Percentiles rank a stretch among this genome's conserved stretches.
Evolutionary conservation across 2,113 vertebrate species (phyloP).

Genomic region (Cyphomyrus plagiostoma): DNA sequence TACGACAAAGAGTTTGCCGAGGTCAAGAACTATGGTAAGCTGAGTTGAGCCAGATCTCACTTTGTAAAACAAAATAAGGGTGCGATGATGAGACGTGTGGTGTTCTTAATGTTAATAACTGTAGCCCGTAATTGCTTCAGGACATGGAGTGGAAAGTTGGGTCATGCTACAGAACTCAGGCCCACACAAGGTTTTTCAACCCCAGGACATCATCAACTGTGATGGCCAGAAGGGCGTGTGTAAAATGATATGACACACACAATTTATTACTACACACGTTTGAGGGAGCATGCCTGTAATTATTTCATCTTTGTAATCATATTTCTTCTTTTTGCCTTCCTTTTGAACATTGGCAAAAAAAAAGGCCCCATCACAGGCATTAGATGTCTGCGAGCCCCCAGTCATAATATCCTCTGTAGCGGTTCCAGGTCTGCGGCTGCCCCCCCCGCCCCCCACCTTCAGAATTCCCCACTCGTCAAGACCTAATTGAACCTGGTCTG

Average conservation of each 20-base stretch:
- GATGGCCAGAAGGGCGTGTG: not conserved
- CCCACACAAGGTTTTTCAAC: not conserved
- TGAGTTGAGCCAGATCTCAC: not conserved
- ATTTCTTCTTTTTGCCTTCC: not conserved
- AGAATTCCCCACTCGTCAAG: constrained; percentile 46
- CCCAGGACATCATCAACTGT: not conserved
- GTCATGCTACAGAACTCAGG: not conserved
- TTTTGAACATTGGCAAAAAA: not conserved
- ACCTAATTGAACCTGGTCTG: constrained; percentile 61
- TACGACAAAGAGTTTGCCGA: constrained; percentile 78
- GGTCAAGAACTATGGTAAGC: constrained; percentile 78
- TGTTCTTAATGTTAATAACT: not conserved
- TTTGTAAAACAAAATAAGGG: not conserved
- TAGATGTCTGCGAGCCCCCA: not conserved
- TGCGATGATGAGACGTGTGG: not conserved
- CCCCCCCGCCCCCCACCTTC: constrained; percentile 34
- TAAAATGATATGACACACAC: not conserved
- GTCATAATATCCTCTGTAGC: not conserved
- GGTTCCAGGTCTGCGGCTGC: not conserved
- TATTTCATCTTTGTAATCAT: not conserved
- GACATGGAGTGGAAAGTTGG: not conserved
- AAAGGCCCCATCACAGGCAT: not conserved
- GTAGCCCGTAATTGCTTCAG: not conserved
- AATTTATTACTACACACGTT: not conserved
- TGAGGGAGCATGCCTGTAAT: not conserved